Conservation (phyloP, 2,888 invertebrate species). For the Trisateles emortualis region DNA sequence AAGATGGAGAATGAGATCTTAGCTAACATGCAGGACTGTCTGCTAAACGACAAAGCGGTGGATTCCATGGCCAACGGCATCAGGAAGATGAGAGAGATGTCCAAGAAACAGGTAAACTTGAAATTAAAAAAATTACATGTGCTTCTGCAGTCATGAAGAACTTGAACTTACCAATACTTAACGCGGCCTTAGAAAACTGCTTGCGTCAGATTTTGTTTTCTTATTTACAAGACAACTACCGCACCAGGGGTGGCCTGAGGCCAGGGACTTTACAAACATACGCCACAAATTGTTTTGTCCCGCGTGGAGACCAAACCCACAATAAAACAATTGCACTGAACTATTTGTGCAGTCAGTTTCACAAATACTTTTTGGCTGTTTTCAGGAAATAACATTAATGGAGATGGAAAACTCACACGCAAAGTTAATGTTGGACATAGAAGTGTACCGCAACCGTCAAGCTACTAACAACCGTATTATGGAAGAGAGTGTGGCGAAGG, state of each 20-base stretch:
- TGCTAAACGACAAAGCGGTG: slow-evolving; percentile 90
- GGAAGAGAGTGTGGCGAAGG: slow-evolving; percentile 65
- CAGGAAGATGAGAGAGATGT: slow-evolving; percentile 80
- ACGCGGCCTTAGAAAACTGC: too few species aligned
- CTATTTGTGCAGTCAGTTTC: too few species aligned
- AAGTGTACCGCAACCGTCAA: slow-evolving; percentile 78
- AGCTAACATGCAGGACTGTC: slow-evolving; percentile 88
- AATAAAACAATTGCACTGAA: too few species aligned
- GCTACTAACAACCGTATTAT: slow-evolving; percentile 65
- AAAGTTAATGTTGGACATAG: slow-evolving; percentile 86
- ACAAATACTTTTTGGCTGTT: background rate
- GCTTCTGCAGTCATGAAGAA: too few species aligned
- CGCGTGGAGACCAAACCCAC: too few species aligned
- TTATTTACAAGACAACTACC: too few species aligned
- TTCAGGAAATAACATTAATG: slow-evolving; percentile 84
- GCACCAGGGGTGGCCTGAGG: too few species aligned
- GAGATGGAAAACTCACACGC: slow-evolving; percentile 87
- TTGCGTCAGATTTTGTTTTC: too few species aligned
- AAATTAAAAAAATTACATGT: background rate
- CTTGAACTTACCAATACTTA: too few species aligned
- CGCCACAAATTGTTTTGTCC: too few species aligned
- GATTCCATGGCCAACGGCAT: slow-evolving; percentile 83
- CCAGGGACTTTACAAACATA: too few species aligned
- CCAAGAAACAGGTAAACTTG: slow-evolving; percentile 76
- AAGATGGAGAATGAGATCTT: slow-evolving; percentile 89